Base-by-base conservation (phyloP, 2,113 vertebrate genomes). In the Silurus meridionalis region DNA sequence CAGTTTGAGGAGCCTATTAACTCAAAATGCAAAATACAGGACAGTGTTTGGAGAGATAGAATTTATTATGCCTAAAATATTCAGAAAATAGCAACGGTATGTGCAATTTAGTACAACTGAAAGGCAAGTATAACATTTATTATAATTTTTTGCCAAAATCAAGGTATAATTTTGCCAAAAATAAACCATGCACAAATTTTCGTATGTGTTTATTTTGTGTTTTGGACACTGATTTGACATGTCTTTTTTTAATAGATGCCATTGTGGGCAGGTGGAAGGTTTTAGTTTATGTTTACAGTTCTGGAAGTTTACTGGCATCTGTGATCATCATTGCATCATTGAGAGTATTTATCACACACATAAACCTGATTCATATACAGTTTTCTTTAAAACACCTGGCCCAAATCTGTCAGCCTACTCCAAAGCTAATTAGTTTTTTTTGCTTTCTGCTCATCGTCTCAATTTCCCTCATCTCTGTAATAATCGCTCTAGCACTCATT, bases 291-390 rank as follows among this genome's bases (percentile, higher is more conserved):
- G 74, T 55, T 78, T 78, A 8, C 23, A 25, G 50, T 52, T 6
- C 23, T 21, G 71, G 15, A 17, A 50, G 17, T 78, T 57, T 78
- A 52, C 25, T 55, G 74, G 25, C 52, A 78, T 55, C 23, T 78
- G 11, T 11, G 55, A 11, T 77, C 50, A n/a, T 77, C 52, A n/a
- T 55, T 11, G 23, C 23, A 14, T 25, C 74, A n/a, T n/a, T 48
- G 10, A 75, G 72, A 75, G 48, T 75, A 23, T 52, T 53, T 75
- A 75, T 75, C 72, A 75, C 72, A 52, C 72, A 52, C 19, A 13
- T 23, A 8, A 52, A 75, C 21, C 74, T 77, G 74, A 55, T 25
- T 77, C 14, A 55, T 5, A 77, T 77, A 55, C 71, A 6, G 71
- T 74, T 50, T 74, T 21, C 71, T 52, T 72, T 77, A 13, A 53